These are phyloP conservation scores for Laticauda colubrina DNA, from an alignment of 2,113 vertebrate genomes.

Conservation along the genomic window DNA sequence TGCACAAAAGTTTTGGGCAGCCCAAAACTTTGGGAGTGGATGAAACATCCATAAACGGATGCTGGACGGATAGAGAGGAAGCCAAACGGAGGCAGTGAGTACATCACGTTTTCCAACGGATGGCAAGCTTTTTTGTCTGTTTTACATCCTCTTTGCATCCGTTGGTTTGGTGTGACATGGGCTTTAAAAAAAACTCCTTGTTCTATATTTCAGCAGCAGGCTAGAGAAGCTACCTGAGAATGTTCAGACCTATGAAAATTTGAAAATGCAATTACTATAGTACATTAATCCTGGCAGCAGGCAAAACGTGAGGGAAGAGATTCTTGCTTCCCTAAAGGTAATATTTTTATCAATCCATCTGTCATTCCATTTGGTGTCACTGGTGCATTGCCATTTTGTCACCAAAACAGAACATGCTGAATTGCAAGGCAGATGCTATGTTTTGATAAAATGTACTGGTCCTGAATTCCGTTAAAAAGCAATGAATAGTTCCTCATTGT, in stretches of 20 bases:
- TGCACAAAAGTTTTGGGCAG: too few species aligned
- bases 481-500: conserved; percentile 51
- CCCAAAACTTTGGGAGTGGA: too few species aligned
- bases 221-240: neutral
- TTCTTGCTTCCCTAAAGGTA: conserved; percentile 1
- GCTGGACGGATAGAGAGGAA: too few species aligned
- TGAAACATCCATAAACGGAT: too few species aligned
- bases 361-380: conserved; percentile 38
- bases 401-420: conserved; percentile 27
- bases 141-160: too few species aligned
- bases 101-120: too few species aligned
- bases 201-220: neutral
- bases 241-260: conserved; percentile 1
- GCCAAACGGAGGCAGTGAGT: too few species aligned
- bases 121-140: too few species aligned
- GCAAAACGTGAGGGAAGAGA: neutral
- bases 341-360: conserved; percentile 34
- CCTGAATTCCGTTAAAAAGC: conserved; percentile 44
- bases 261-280: conserved; percentile 28
- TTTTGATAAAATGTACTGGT: conserved; percentile 49
- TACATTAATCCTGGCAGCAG: neutral
- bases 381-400: conserved; percentile 11
- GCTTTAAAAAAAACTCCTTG: neutral
- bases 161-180: too few species aligned
- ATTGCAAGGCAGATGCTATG: conserved; percentile 41